A percentile compares a stretch with the other conserved stretches of the same genome.
Conservation (phyloP, 2,797 vertebrate genomes). For the Morus bassanus region DNA sequence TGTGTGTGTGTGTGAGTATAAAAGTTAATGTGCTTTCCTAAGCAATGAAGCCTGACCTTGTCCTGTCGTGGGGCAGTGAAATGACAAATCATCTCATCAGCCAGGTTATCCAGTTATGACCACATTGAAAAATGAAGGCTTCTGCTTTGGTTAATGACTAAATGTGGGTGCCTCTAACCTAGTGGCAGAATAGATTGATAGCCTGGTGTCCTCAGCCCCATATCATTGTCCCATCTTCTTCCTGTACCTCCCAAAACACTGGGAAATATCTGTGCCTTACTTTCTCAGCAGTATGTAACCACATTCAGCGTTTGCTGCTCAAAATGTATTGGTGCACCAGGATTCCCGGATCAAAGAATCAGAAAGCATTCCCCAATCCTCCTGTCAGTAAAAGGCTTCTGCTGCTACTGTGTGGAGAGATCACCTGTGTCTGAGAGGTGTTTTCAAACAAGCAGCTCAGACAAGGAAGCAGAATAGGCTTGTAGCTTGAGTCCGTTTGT, state of each 20-base stretch:
- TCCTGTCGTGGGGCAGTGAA: slow-evolving; percentile 40
- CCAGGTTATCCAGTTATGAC: slow-evolving; percentile 66
- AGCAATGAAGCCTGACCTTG: slow-evolving; percentile 65
- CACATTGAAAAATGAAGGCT: slow-evolving; percentile 64
- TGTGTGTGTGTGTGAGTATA: not conserved
- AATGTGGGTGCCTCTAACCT: slow-evolving; percentile 15
- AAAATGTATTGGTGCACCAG: not conserved
- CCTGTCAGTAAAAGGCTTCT: not conserved
- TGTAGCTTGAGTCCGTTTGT: not conserved
- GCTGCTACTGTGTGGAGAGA: not conserved
- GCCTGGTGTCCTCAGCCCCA: not conserved
- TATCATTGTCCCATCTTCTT: not conserved
- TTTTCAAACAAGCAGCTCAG: not conserved
- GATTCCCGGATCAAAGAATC: not conserved
- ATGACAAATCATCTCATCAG: slow-evolving; percentile 71
- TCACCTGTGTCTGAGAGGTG: not conserved
- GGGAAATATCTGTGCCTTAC: not conserved
- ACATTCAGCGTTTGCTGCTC: not conserved
- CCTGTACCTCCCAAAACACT: not conserved
- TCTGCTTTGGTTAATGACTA: slow-evolving; percentile 64
- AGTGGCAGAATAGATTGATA: slow-evolving; percentile 38
- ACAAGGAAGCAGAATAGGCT: not conserved
- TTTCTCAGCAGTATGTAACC: not conserved
- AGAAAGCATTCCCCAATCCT: not conserved
- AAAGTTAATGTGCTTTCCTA: slow-evolving; percentile 48